Evolutionary conservation across 2,113 vertebrate species (phyloP), one percentile per base, ranked within the genome.

Genomic region (Paracanthobrama guichenoti): DNA sequence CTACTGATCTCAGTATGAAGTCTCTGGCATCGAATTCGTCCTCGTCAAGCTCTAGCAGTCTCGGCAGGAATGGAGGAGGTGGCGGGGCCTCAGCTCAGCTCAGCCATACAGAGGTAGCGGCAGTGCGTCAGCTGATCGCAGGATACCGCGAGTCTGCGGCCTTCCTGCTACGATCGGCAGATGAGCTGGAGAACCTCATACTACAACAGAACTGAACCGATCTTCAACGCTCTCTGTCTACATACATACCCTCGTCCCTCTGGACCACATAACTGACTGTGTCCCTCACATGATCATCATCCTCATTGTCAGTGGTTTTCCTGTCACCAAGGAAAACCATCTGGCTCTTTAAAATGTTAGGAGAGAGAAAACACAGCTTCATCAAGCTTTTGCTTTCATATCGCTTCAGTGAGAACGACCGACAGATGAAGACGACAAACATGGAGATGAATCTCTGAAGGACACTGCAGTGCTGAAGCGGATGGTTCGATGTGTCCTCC

Each of bases 181-280:
- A 99, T 5, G 98, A 99, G 97, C 95, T 99, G 95, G 98, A 99
- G 93, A 99, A 97, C 95, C 97, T 99, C 93, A 99, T 99, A 94
- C 95, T 99, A 90, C 98, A 99, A 94, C 98, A 99, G 95, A 99
- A 99, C 95, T 99, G 96, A 98, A 91, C 81, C 53, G n/a, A 81
- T 89, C 26, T 86, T 92, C 74, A 62, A 46, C 90, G 91, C 85
- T 67, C 44, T 50, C 55, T 57, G 35, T 44, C 83, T 82, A 48
- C 26, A 39, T 26, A 10, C 35, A n/a, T 22, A 39, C 76, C 28
- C 59, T 64, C 3, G 22, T 53, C 16, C 50, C 50, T 53, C 50
- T 53, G 16, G 50, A 53, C 16, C 50, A 20, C 50, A 55, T 55
- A 22, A 60, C 50, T 79, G 14, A 57, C 71, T 73, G 60, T 48